These are phyloP conservation scores for Labrus mixtus DNA, from an alignment of 2,113 vertebrate genomes.

Conservation along the genomic window DNA sequence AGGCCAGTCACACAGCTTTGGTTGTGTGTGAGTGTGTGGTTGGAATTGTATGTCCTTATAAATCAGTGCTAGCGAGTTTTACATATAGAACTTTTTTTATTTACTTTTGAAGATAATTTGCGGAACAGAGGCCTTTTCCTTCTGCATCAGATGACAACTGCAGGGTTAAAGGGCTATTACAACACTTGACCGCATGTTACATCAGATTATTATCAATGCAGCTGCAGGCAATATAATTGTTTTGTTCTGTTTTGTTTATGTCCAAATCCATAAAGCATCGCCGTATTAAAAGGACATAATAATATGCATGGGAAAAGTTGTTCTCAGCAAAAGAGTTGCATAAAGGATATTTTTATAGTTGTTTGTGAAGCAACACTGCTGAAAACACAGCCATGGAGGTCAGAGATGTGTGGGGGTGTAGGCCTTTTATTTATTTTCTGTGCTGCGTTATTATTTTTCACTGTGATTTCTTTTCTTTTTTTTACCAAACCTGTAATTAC, in stretches of 20 bases:
- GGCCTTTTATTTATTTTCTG: constrained; percentile 1
- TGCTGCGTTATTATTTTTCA: constrained; percentile 11
- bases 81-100: not conserved
- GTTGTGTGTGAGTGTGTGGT: constrained; percentile 6
- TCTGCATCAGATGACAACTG: constrained; percentile 9
- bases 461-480: not conserved
- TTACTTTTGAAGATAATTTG: not conserved
- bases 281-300: not conserved
- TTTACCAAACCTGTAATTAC: not conserved
- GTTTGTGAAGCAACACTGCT: not conserved
- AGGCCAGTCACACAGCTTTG: constrained; percentile 21
- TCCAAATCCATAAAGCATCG: not conserved
- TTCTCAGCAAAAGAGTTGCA: constrained; percentile 2
- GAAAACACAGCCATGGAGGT: constrained; percentile 1
- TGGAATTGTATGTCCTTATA: not conserved
- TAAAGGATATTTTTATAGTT: constrained; percentile 4
- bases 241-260: not conserved
- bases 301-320: not conserved
- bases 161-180: constrained; percentile 13
- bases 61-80: constrained; percentile 1
- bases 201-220: not conserved
- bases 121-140: not conserved
- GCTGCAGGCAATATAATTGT: not conserved
- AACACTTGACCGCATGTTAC: constrained; percentile 14
- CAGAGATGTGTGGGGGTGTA: constrained; percentile 6